These are phyloP conservation scores for Onychomys arenicola DNA, from an alignment of 2,797 vertebrate species.

Conservation along the genomic window DNA sequence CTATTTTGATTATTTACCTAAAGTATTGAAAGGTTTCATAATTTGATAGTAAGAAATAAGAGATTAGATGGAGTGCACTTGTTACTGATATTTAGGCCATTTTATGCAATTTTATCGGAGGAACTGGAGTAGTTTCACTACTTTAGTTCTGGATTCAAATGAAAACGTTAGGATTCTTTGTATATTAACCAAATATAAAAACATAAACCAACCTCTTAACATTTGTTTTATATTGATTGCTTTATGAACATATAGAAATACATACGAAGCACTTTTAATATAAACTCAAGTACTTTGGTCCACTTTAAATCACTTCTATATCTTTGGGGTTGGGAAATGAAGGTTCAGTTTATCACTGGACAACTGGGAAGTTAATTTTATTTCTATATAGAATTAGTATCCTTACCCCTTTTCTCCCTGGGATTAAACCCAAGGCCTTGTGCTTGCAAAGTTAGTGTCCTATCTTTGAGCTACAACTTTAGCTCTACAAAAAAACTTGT, in stretches of 20 bases:
- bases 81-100: constrained; percentile 12
- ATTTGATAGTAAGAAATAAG: constrained; percentile 44
- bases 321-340: background rate
- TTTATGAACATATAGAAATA: constrained; percentile 28
- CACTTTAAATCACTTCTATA: constrained; percentile 57
- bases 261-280: constrained; percentile 39
- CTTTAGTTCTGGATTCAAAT: background rate
- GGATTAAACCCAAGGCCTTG: background rate
- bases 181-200: constrained; percentile 30
- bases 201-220: constrained; percentile 42
- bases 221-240: constrained; percentile 43
- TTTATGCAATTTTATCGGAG: constrained; percentile 37
- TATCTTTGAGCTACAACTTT: background rate
- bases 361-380: constrained; percentile 1
- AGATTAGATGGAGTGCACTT: constrained; percentile 21
- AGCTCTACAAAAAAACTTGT: constrained; percentile 46
- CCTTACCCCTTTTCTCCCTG: background rate
- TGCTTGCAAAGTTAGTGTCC: background rate
- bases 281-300: constrained; percentile 28
- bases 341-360: constrained; percentile 40
- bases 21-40: constrained; percentile 7
- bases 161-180: constrained; percentile 32
- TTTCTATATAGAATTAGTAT: constrained; percentile 22
- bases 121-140: background rate
- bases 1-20: constrained; percentile 42